A percentile compares a stretch with the other conserved stretches of the same genome.
Evolutionary conservation across 2,113 vertebrate genomes (phyloP).

Genomic region (Sclerurus mexicanus): DNA sequence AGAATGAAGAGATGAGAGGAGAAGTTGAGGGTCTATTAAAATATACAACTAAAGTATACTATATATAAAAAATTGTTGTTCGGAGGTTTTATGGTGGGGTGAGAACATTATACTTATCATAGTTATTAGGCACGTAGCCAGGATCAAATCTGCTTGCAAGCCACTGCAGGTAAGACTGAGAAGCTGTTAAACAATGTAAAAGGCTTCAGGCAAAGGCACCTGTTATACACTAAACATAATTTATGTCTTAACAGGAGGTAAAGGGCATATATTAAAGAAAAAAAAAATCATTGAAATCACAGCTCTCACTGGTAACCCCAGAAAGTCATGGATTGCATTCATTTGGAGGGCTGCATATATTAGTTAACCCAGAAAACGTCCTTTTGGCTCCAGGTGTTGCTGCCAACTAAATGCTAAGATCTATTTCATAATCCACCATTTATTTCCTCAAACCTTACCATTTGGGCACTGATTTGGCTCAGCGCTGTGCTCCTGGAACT

Average conservation of each 20-base stretch:
- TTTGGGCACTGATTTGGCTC: not conserved
- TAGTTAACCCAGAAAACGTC: not conserved
- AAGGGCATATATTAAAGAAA: not conserved
- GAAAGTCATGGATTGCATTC: not conserved
- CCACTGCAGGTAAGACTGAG: not conserved
- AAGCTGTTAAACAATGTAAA: not conserved
- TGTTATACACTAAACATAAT: not conserved
- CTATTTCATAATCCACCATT: not conserved
- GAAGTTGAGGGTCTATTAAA: not conserved
- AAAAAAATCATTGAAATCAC: not conserved
- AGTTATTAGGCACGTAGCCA: not conserved
- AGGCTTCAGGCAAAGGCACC: not conserved
- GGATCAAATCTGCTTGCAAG: not conserved
- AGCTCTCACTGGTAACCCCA: not conserved
- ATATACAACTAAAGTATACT: not conserved
- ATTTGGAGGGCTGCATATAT: not conserved
- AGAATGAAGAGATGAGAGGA: not conserved
- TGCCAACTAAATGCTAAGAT: not conserved
- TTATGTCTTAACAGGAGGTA: not conserved
- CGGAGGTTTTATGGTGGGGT: not conserved
- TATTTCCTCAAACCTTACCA: not conserved
- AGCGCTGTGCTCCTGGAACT: not conserved
- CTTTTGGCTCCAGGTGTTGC: not conserved
- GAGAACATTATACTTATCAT: not conserved
- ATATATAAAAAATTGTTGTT: not conserved